Percentiles rank a stretch among this genome's conserved stretches.
phyloP scores from a whole-genome alignment of 2,797 vertebrate species.

The Sebastes nivosus region DNA sequence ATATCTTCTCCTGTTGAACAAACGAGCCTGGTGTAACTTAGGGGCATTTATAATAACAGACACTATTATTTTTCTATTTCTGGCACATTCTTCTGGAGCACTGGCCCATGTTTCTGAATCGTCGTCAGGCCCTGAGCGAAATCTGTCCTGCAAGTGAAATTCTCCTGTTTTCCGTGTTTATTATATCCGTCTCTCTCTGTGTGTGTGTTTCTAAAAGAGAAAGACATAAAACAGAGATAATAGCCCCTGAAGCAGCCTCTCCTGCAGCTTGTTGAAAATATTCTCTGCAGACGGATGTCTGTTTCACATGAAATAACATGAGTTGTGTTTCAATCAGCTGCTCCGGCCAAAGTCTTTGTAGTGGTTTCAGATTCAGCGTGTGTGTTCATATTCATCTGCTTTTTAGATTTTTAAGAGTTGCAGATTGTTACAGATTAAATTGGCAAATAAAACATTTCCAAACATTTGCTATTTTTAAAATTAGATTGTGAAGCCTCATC shows the following conservation, averaged over 20 bases:
- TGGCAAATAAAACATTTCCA: background rate
- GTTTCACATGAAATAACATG: constrained; percentile 4
- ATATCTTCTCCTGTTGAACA: constrained; percentile 1
- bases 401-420: background rate
- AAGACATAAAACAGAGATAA: constrained; percentile 31
- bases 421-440: background rate
- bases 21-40: background rate
- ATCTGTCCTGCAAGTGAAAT: constrained; percentile 20
- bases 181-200: constrained; percentile 1
- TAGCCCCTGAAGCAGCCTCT: constrained; percentile 38
- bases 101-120: constrained; percentile 45
- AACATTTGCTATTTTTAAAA: background rate
- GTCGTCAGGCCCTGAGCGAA: constrained; percentile 45
- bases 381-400: background rate
- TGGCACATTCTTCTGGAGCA: constrained; percentile 53
- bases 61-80: constrained; percentile 9
- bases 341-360: background rate
- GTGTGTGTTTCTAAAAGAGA: constrained; percentile 4
- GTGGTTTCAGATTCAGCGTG: background rate
- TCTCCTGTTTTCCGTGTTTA: constrained; percentile 16
- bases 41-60: constrained; percentile 16
- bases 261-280: constrained; percentile 20
- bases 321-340: constrained; percentile 23
- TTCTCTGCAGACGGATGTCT: constrained; percentile 6
- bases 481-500: background rate